Evolutionary conservation across 1,140 invertebrate species (phyloP).

Genomic region (Thereuonema tuberculata): DNA sequence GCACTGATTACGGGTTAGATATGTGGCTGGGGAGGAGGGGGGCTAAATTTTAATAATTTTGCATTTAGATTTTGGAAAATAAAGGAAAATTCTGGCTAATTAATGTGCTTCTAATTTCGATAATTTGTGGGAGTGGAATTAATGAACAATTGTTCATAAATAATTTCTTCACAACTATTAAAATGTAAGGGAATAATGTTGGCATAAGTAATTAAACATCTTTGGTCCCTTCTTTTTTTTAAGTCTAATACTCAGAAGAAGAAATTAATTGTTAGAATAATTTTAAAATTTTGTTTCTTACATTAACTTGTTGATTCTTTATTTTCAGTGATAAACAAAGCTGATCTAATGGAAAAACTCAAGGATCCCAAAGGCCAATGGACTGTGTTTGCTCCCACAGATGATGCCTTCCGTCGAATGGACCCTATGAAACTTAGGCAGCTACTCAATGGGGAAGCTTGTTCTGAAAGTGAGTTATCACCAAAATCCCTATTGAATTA

Average conservation of each 20-base stretch:
- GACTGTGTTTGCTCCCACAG: slow-evolving; percentile 40
- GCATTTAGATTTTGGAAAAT: no score
- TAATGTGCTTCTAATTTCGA: no score
- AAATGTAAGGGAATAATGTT: not conserved
- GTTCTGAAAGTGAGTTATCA: slow-evolving; percentile 22
- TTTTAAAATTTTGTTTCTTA: not conserved
- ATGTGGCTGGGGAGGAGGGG: no score
- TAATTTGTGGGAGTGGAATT: no score
- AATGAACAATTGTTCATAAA: no score
- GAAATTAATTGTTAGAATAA: not conserved
- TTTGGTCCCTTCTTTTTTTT: no score
- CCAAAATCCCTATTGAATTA: no score
- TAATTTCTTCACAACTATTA: no score
- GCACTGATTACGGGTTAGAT: no score
- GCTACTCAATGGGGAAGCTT: slow-evolving; percentile 27
- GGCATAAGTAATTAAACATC: no score
- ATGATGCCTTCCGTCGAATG: slow-evolving; percentile 35
- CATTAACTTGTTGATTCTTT: not conserved
- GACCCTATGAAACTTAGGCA: slow-evolving; percentile 23
- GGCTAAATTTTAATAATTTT: no score
- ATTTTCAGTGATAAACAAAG: not conserved
- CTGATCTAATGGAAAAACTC: not conserved
- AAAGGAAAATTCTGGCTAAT: no score
- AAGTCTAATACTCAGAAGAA: not conserved
- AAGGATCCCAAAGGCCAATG: slow-evolving; percentile 26